Evolutionary conservation across 2,797 vertebrate genomes (phyloP).

Genomic region (Falco columbarius): DNA sequence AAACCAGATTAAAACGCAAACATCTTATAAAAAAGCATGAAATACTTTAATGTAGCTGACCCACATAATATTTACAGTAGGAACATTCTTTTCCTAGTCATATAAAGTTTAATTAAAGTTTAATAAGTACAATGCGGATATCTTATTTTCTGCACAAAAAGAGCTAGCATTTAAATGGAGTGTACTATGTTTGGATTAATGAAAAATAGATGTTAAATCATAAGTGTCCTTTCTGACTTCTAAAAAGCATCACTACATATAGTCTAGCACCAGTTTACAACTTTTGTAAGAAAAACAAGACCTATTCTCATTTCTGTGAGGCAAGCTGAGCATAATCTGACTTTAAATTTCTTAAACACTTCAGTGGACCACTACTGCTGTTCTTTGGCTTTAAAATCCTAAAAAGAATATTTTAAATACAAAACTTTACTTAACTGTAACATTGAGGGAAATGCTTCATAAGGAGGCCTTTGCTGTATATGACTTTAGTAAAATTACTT

Average conservation of each 20-base stretch:
- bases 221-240: neutral
- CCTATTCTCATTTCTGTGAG: neutral
- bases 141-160: neutral
- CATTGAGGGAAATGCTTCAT: neutral
- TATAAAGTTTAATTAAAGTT: constrained; percentile 1
- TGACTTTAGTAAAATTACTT: neutral
- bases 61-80: neutral
- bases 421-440: neutral
- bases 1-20: neutral
- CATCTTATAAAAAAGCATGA: neutral
- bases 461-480: neutral
- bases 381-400: neutral
- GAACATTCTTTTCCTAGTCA: neutral
- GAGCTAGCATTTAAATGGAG: neutral
- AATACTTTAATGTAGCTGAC: neutral
- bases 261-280: neutral
- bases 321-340: neutral
- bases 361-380: neutral
- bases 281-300: neutral
- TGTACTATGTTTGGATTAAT: neutral
- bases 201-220: constrained; percentile 36
- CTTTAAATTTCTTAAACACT: neutral
- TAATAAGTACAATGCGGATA: neutral
- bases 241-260: neutral
- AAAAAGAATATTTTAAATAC: neutral